phyloP scores from a whole-genome alignment of 2,113 vertebrate genomes.

The Pandion haliaetus region DNA sequence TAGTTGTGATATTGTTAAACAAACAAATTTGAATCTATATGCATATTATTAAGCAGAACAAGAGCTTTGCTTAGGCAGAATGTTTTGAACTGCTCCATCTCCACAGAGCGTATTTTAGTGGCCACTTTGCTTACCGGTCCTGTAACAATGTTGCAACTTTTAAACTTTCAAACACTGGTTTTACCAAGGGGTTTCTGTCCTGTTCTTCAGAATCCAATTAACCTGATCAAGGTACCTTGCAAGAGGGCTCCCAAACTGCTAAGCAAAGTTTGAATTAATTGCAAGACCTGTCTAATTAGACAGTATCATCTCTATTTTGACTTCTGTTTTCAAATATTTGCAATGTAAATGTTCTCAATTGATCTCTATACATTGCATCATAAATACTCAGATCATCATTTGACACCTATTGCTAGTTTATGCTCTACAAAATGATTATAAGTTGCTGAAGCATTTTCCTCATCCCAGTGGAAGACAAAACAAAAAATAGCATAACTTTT shows the following conservation, averaged over 20 bases:
- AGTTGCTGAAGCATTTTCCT: neutral
- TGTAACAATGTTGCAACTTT: neutral
- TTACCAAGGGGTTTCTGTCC: neutral
- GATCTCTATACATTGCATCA: neutral
- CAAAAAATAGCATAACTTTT: neutral
- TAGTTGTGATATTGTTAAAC: neutral
- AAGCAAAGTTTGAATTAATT: neutral
- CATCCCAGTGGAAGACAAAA: neutral
- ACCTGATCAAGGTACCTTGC: neutral
- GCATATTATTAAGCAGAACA: neutral
- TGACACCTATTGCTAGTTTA: neutral
- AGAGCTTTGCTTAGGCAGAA: neutral
- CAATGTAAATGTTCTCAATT: neutral
- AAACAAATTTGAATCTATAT: neutral
- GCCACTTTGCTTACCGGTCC: neutral
- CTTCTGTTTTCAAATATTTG: conserved; percentile 10
- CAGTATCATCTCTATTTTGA: neutral
- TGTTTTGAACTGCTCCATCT: neutral
- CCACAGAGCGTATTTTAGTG: neutral
- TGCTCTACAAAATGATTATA: neutral
- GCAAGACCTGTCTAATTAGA: neutral
- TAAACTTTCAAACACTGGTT: neutral
- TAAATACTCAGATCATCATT: conserved; percentile 37
- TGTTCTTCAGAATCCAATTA: conserved; percentile 1
- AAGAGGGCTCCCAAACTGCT: neutral